These are phyloP conservation scores for Hylomyscus alleni DNA, from an alignment of 2,797 vertebrate genomes.

Conservation along the genomic window DNA sequence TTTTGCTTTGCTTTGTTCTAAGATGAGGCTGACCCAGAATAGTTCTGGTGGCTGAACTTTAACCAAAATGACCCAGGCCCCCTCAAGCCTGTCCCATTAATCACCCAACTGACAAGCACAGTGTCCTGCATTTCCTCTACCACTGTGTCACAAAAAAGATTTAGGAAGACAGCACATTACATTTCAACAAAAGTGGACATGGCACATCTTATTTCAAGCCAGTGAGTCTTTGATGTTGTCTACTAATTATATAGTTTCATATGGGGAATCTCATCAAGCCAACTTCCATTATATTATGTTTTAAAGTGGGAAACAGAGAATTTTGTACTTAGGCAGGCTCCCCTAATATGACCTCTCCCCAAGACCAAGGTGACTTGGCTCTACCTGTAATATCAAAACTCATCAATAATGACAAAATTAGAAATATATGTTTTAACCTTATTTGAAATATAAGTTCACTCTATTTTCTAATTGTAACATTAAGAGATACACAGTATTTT, in stretches of 20 bases:
- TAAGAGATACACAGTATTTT: background rate
- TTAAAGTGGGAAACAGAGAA: background rate
- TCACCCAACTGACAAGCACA: background rate
- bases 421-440: background rate
- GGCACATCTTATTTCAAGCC: background rate
- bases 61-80: background rate
- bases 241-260: background rate
- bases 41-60: background rate
- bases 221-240: background rate
- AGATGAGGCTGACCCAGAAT: background rate
- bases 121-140: background rate
- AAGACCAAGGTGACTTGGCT: background rate
- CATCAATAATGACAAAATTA: background rate
- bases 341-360: background rate
- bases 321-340: background rate
- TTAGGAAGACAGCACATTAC: background rate
- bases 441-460: background rate
- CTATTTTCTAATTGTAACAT: background rate
- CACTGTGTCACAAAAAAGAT: background rate
- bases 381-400: background rate
- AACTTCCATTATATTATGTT: background rate
- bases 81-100: background rate
- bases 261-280: background rate
- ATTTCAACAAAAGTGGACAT: background rate
- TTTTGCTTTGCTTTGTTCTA: background rate